Conservation (phyloP, 2,888 invertebrate genomes). For the Pollenia labialis region DNA sequence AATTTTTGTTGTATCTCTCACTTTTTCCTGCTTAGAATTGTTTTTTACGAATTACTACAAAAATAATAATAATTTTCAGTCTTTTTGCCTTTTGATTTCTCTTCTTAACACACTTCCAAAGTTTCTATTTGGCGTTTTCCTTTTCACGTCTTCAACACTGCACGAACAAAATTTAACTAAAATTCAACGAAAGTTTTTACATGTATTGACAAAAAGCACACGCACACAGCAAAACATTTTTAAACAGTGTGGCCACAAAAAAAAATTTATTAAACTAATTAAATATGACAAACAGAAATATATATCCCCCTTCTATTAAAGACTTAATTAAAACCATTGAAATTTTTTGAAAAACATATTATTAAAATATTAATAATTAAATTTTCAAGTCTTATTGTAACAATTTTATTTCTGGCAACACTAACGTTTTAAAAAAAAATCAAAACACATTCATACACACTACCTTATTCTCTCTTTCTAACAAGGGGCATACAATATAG, state of each 20-base stretch:
- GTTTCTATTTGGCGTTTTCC: constrained; percentile 43
- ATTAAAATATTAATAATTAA: neutral
- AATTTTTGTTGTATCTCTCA: constrained; percentile 33
- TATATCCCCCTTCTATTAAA: no score
- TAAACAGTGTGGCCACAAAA: constrained; percentile 33
- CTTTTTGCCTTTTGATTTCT: constrained; percentile 59
- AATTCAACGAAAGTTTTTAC: constrained; percentile 69
- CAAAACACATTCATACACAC: neutral
- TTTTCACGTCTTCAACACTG: constrained; percentile 53
- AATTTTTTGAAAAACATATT: no score
- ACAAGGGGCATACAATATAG: neutral
- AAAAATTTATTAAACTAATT: neutral
- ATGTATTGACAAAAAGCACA: constrained; percentile 69
- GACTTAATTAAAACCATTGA: no score
- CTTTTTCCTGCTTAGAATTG: constrained; percentile 51
- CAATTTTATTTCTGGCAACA: constrained; percentile 9
- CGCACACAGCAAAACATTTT: constrained; percentile 34
- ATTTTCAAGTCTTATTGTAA: neutral
- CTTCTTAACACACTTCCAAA: constrained; percentile 48
- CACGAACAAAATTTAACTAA: constrained; percentile 74
- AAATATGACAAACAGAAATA: neutral
- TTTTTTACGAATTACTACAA: constrained; percentile 54
- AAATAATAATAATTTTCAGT: constrained; percentile 61
- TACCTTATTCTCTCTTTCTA: neutral
- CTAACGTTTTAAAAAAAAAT: neutral